phyloP scores from a whole-genome alignment of 2,888 invertebrate genomes.

The Sclerodermus sp. region DNA sequence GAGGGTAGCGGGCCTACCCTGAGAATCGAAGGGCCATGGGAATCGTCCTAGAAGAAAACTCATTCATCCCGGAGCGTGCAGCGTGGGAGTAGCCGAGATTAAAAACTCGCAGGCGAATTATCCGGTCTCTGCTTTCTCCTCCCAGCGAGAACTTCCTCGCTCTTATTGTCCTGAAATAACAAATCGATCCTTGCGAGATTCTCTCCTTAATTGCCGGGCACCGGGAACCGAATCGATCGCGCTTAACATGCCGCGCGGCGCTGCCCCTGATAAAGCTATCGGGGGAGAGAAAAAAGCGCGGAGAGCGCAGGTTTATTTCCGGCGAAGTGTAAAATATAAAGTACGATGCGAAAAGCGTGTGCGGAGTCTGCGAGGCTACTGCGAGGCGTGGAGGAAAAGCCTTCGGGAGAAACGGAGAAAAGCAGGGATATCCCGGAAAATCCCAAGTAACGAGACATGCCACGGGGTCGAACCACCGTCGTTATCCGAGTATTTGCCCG shows the following conservation, averaged over 20 bases:
- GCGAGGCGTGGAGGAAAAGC: not conserved
- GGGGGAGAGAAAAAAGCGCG: too few relatives aligned
- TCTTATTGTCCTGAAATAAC: too few relatives aligned
- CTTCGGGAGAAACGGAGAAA: not conserved
- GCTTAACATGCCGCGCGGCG: too few relatives aligned
- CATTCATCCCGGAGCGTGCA: slow-evolving; percentile 2
- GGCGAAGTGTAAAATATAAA: too few relatives aligned
- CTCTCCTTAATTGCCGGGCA: too few relatives aligned
- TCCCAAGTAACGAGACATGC: slow-evolving; percentile 7
- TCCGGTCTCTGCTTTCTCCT: not conserved
- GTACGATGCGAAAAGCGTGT: too few relatives aligned
- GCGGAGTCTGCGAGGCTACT: not conserved
- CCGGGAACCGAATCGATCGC: too few relatives aligned
- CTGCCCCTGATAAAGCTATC: too few relatives aligned
- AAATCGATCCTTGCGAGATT: too few relatives aligned
- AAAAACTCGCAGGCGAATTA: slow-evolving; percentile 19
- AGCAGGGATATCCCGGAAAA: not conserved
- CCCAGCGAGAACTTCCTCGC: not conserved
- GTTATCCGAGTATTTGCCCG: slow-evolving; percentile 7
- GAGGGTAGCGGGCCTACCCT: not conserved
- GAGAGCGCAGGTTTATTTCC: too few relatives aligned
- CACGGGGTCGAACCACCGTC: not conserved
- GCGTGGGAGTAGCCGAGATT: slow-evolving; percentile 25
- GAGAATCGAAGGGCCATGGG: slow-evolving; percentile 17
- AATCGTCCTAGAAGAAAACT: slow-evolving; percentile 6